Evolutionary conservation across 1,140 invertebrate genomes (phyloP).

Genomic region (Pseudoatta argentina): DNA sequence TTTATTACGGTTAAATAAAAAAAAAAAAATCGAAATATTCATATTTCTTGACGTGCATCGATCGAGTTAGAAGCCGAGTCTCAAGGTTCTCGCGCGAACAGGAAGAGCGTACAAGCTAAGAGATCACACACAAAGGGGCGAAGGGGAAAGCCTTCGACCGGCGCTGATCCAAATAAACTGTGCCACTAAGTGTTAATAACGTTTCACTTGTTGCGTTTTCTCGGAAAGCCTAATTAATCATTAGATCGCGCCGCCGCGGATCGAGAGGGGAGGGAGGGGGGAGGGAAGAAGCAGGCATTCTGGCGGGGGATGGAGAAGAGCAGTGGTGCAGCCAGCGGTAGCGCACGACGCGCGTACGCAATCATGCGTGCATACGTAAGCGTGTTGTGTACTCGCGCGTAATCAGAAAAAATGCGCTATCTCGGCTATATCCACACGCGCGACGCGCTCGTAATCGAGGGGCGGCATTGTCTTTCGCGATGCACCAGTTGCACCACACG

Average conservation of each 20-base stretch:
- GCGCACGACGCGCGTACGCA: background rate
- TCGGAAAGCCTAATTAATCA: constrained; percentile 85
- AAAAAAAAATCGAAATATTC: background rate
- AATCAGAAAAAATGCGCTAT: constrained; percentile 65
- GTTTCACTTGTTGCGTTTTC: constrained; percentile 83
- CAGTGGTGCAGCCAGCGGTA: background rate
- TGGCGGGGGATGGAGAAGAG: background rate
- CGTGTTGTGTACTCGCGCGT: constrained; percentile 4
- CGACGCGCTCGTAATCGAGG: constrained; percentile 18
- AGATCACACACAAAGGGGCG: constrained; percentile 1
- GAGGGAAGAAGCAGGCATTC: background rate
- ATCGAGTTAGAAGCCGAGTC: constrained; percentile 25
- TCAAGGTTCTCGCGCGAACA: constrained; percentile 16
- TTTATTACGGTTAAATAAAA: background rate
- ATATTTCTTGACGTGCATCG: background rate
- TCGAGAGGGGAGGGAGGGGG: background rate
- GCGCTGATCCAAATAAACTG: constrained; percentile 76
- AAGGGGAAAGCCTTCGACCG: constrained; percentile 29
- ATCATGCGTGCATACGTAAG: constrained; percentile 12
- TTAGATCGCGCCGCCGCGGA: constrained; percentile 62
- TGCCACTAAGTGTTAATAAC: constrained; percentile 82
- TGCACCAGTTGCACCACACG: constrained; percentile 1
- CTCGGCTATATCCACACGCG: constrained; percentile 57
- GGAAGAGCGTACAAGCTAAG: constrained; percentile 16
- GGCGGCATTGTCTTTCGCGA: constrained; percentile 12